Percentiles rank a stretch among this genome's conserved stretches.
phyloP scores from a whole-genome alignment of 2,797 vertebrate species.

The Scyliorhinus canicula region DNA sequence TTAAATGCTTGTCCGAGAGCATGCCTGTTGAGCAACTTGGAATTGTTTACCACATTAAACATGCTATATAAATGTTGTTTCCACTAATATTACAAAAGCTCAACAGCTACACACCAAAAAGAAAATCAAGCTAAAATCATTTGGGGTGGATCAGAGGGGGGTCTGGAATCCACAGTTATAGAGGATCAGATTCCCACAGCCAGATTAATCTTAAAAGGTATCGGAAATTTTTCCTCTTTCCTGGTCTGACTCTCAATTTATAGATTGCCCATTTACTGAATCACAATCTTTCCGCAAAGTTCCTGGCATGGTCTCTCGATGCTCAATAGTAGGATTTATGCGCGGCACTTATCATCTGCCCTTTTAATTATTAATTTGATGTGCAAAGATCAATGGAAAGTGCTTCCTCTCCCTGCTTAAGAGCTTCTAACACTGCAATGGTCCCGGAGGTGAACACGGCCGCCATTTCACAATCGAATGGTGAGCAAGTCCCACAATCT shows the following conservation, averaged over 20 bases:
- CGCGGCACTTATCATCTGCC: not conserved
- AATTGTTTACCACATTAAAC: not conserved
- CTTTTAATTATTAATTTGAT: constrained; percentile 23
- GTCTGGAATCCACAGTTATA: not conserved
- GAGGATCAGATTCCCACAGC: not conserved
- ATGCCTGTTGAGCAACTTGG: not conserved
- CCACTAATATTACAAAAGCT: not conserved
- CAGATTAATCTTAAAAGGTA: not conserved
- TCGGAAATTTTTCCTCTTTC: not conserved
- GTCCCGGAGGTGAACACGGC: not conserved
- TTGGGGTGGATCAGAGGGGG: not conserved
- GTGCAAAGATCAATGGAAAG: not conserved
- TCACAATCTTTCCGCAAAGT: constrained; percentile 1
- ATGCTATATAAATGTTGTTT: not conserved
- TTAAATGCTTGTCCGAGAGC: not conserved
- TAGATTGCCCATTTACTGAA: not conserved
- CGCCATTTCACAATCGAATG: not conserved
- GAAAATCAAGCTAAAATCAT: not conserved
- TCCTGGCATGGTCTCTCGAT: not conserved
- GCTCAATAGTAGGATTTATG: not conserved
- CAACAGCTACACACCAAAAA: not conserved
- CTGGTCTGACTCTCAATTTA: not conserved
- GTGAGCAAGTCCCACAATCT: not conserved
- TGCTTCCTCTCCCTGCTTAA: not conserved
- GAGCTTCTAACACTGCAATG: not conserved